These are phyloP conservation scores for Lemur catta DNA, from an alignment of 2,797 vertebrate species.

Conservation along the genomic window DNA sequence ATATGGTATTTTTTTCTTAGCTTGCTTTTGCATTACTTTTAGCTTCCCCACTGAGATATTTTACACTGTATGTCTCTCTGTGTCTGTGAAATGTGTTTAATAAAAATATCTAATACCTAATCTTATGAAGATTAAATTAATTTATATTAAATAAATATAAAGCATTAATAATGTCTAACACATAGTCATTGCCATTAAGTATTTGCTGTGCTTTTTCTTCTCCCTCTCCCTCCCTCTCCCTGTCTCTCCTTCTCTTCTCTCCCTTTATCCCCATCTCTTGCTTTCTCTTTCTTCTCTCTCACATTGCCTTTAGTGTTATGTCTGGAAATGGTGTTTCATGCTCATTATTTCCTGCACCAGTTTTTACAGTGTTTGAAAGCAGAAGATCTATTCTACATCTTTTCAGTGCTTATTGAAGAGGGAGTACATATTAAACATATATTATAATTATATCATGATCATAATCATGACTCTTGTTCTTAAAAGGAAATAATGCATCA, in stretches of 20 bases:
- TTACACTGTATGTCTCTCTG: neutral
- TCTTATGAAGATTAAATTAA: neutral
- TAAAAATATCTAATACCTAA: neutral
- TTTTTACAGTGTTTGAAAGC: neutral
- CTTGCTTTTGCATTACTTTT: neutral
- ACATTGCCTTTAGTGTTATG: neutral
- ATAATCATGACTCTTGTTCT: neutral
- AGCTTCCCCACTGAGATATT: neutral
- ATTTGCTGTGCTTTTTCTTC: neutral
- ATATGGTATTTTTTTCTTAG: neutral
- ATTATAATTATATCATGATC: neutral
- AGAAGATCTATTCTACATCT: neutral
- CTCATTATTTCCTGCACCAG: neutral
- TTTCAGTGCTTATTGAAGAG: neutral
- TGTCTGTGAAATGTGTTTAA: neutral
- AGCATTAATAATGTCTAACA: neutral
- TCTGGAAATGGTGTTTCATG: neutral
- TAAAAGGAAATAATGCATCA: neutral
- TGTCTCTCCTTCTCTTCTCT: neutral
- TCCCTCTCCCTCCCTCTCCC: neutral
- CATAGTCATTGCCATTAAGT: neutral
- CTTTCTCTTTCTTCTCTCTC: neutral
- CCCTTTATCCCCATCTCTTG: too few species aligned
- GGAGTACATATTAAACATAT: neutral
- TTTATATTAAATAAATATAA: neutral